A percentile compares a stretch with the other conserved stretches of the same genome.
phyloP scores from a whole-genome alignment of 2,888 invertebrate species.

The Sphaeridia pumilis region DNA sequence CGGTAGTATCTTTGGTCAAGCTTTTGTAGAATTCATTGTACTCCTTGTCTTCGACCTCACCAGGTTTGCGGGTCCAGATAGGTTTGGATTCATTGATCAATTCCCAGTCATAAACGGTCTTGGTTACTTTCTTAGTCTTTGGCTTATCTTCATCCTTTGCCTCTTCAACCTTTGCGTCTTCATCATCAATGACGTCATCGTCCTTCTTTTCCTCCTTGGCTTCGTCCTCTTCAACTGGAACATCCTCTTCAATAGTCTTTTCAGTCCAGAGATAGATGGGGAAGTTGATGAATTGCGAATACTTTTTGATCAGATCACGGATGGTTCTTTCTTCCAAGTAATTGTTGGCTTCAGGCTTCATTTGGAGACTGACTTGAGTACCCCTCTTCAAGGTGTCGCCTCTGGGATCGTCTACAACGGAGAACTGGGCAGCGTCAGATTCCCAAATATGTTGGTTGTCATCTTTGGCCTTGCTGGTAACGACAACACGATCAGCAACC shows the following conservation, averaged over 20 bases:
- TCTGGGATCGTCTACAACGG: slow-evolving; percentile 84
- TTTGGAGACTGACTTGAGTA: slow-evolving; percentile 73
- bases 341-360: slow-evolving; percentile 95
- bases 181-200: slow-evolving; percentile 40
- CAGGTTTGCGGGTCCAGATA: slow-evolving; percentile 90
- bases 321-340: slow-evolving; percentile 88
- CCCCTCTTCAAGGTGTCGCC: slow-evolving; percentile 84
- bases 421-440: slow-evolving; percentile 83
- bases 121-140: slow-evolving; percentile 78
- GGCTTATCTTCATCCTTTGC: slow-evolving; percentile 54
- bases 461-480: slow-evolving; percentile 87
- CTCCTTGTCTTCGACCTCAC: slow-evolving; percentile 73
- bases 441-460: slow-evolving; percentile 97
- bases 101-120: slow-evolving; percentile 98
- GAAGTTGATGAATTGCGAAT: slow-evolving; percentile 99
- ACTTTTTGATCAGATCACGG: slow-evolving; percentile 83
- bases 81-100: slow-evolving; percentile 87
- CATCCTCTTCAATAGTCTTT: slow-evolving; percentile 39
- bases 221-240: slow-evolving; percentile 57
- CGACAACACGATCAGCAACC: slow-evolving; percentile 90
- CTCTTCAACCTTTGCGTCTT: slow-evolving; percentile 51
- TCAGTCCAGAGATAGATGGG: slow-evolving; percentile 90
- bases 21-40: slow-evolving; percentile 93
- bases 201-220: slow-evolving; percentile 45
- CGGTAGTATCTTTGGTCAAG: slow-evolving; percentile 75